Base-by-base conservation (phyloP, 2,888 invertebrate genomes). In the Oscheius sp. region DNA sequence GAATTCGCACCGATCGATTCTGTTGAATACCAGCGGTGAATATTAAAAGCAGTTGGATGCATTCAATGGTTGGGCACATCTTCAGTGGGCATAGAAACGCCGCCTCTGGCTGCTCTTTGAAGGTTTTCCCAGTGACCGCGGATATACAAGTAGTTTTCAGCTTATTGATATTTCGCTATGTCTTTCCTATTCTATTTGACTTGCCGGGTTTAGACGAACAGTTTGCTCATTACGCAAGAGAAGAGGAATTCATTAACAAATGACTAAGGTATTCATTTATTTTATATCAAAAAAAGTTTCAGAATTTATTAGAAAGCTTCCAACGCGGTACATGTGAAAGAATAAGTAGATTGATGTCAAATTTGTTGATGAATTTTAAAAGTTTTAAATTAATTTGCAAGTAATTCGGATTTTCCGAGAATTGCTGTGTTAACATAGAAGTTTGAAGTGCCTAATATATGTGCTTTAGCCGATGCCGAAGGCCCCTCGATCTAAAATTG, bases 21-120 rank as follows among this genome's bases (percentile, higher is more conserved):
- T 98, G 66, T 93, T 98, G 73, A 80, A 73, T 8, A 98, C 97
- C 70, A 96, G 96, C 88, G 96, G 96, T 46, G 93, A 93, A 50
- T 92, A 55, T 6, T 42, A 74, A 10, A 52, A 52, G 69, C 71
- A 74, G 1, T 61, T 80, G 15, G 78, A 80, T 46, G 67, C 80
- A 2, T 77, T 73, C 52, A 20, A 46, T 17, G 84, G 83, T 77
- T 3, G 69, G 66, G 8, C 72, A 76, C 27, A 74, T 69, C 3
- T 71, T 83, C 12, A 23, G 34, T 5, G 76, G 74, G 0, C 82
- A 83, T 55, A 48, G 69, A 31, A 83, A 83, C 67, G 72, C 52
- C 1, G 74, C 73, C n/a, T n/a, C n/a, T n/a, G n/a, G n/a, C n/a
- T n/a, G n/a, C n/a, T n/a, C n/a, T n/a, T n/a, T n/a, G n/a, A n/a